Conservation (phyloP, 2,797 vertebrate species). For the Cynopterus sphinx region DNA sequence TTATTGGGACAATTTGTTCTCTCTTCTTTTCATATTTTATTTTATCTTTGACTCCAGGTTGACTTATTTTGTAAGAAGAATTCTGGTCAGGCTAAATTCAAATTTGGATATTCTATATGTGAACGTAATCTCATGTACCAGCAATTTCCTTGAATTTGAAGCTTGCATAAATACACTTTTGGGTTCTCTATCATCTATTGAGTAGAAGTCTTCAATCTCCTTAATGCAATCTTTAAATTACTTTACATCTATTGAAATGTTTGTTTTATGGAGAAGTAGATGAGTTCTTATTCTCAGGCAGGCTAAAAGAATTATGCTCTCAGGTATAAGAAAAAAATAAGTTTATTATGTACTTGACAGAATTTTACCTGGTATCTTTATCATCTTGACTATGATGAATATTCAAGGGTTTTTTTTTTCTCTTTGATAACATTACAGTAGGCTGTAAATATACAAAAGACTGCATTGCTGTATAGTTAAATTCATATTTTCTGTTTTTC, state of each 20-base stretch:
- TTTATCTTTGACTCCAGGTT: conserved; percentile 5
- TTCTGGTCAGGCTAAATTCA: not conserved
- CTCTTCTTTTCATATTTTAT: not conserved
- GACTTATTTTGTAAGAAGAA: conserved; percentile 4
- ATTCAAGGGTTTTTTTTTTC: not conserved
- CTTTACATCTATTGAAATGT: conserved; percentile 55
- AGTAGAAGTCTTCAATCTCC: conserved; percentile 40
- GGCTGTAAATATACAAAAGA: not conserved
- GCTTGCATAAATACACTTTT: conserved; percentile 38
- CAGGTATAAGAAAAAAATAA: conserved; percentile 48
- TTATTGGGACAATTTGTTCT: not conserved
- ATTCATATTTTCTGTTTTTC: not conserved
- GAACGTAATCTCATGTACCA: not conserved
- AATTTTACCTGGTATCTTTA: conserved; percentile 31
- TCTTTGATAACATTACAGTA: not conserved
- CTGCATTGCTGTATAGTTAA: not conserved
- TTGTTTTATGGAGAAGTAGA: conserved; percentile 51
- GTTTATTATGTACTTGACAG: conserved; percentile 36
- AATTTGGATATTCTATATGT: not conserved
- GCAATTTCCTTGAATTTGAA: conserved; percentile 38
- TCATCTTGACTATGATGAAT: conserved; percentile 42
- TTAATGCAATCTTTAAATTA: conserved; percentile 52
- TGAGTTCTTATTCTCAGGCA: conserved; percentile 12
- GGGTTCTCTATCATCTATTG: not conserved
- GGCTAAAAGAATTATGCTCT: conserved; percentile 34